phyloP scores from a whole-genome alignment of 2,888 invertebrate genomes.

The Bombylius discolor region DNA sequence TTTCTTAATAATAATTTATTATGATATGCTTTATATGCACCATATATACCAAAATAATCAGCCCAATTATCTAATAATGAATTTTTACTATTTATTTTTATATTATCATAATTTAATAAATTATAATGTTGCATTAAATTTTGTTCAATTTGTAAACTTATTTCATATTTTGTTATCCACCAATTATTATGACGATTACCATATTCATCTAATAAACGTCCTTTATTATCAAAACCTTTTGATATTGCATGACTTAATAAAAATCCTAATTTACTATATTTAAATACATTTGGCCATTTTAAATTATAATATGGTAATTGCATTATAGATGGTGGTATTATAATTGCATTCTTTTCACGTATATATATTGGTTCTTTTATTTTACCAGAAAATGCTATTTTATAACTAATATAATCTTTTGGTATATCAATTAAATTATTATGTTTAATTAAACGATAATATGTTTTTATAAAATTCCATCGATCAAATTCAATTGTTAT shows the following conservation, averaged over 20 bases:
- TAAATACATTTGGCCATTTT: background rate
- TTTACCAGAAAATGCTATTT: background rate
- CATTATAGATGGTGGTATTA: background rate
- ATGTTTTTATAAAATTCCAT: background rate
- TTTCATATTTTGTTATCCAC: background rate
- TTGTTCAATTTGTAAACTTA: background rate
- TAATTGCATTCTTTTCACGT: background rate
- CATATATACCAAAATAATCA: background rate
- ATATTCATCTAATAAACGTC: background rate
- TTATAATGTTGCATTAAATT: background rate
- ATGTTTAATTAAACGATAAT: background rate
- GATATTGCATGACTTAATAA: background rate
- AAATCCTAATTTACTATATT: background rate
- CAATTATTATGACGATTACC: background rate
- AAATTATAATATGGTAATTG: background rate
- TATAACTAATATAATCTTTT: background rate
- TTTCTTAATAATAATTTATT: background rate
- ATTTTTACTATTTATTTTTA: background rate
- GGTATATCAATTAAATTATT: background rate
- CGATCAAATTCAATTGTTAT: background rate
- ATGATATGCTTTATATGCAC: background rate
- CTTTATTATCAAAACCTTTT: background rate
- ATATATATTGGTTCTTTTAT: background rate
- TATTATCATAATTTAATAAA: background rate
- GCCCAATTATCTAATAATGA: background rate